phyloP scores from a whole-genome alignment of 2,113 vertebrate genomes.

The Grus americana region DNA sequence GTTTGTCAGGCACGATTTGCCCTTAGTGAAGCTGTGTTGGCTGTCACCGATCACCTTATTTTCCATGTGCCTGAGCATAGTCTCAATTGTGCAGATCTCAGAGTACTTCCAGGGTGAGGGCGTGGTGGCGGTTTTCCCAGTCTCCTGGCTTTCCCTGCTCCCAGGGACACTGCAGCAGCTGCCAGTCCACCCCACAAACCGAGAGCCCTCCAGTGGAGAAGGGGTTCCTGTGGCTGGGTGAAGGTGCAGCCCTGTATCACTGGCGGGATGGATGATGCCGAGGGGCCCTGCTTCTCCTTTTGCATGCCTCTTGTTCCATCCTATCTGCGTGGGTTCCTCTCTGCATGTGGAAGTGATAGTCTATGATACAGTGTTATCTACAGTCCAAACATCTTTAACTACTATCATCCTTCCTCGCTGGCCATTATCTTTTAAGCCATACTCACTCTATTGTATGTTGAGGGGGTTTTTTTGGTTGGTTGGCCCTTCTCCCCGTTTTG shows the following conservation, averaged over 20 bases:
- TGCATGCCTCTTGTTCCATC: background rate
- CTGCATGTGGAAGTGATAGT: constrained; percentile 36
- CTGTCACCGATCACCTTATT: too few relatives aligned
- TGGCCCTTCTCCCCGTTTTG: background rate
- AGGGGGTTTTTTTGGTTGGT: background rate
- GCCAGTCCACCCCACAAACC: background rate
- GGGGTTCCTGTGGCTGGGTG: background rate
- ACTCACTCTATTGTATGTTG: background rate
- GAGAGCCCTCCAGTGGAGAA: background rate
- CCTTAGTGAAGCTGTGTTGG: too few relatives aligned
- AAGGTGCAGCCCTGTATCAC: background rate
- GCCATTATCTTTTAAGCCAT: background rate
- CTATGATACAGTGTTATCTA: background rate
- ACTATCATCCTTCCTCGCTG: constrained; percentile 2
- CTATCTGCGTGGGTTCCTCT: background rate
- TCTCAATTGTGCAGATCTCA: background rate
- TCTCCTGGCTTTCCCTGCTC: background rate
- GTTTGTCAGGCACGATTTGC: too few relatives aligned
- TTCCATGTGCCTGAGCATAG: too few relatives aligned
- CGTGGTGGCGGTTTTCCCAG: background rate
- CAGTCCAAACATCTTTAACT: background rate
- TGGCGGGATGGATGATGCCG: background rate
- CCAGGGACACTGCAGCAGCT: background rate
- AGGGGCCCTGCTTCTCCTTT: constrained; percentile 17
- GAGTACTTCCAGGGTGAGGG: background rate